Evolutionary conservation across 2,113 vertebrate genomes (phyloP).

Genomic region (Lepus europaeus): DNA sequence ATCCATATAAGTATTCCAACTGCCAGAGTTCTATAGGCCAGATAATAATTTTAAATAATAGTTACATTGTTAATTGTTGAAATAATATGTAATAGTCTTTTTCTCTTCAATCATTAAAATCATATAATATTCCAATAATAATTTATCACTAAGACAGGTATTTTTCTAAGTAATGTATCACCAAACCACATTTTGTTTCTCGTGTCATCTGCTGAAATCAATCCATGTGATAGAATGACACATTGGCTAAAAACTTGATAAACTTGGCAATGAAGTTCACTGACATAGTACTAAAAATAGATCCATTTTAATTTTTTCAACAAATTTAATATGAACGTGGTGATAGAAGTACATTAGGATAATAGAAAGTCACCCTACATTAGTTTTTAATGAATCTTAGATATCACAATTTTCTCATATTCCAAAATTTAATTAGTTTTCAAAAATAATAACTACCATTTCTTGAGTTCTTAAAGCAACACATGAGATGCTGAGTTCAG

Average conservation of each 20-base stretch:
- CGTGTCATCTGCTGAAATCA: slow-evolving; percentile 70
- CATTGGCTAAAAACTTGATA: slow-evolving; percentile 78
- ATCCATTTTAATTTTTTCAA: slow-evolving; percentile 80
- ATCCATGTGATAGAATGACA: slow-evolving; percentile 71
- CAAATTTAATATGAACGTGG: slow-evolving; percentile 78
- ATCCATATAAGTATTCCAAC: slow-evolving; percentile 58
- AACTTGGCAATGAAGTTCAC: slow-evolving; percentile 81
- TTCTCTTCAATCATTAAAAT: slow-evolving; percentile 82
- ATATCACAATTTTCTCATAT: slow-evolving; percentile 80
- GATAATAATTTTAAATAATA: slow-evolving; percentile 82
- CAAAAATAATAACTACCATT: slow-evolving; percentile 79
- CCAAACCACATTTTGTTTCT: slow-evolving; percentile 79
- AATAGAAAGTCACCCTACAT: slow-evolving; percentile 84
- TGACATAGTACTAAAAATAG: slow-evolving; percentile 78
- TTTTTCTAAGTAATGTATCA: slow-evolving; percentile 85
- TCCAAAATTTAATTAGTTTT: slow-evolving; percentile 82
- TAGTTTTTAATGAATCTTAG: slow-evolving; percentile 85
- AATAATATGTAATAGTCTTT: slow-evolving; percentile 82
- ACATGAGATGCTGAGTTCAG: not conserved
- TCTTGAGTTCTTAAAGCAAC: slow-evolving; percentile 1
- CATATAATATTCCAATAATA: slow-evolving; percentile 79
- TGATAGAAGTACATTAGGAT: slow-evolving; percentile 83
- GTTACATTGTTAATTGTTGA: slow-evolving; percentile 84
- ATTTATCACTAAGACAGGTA: slow-evolving; percentile 82
- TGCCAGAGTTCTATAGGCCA: slow-evolving; percentile 67